Conservation (phyloP, 1,140 invertebrate genomes). For the Zaprionus nigranus region DNA sequence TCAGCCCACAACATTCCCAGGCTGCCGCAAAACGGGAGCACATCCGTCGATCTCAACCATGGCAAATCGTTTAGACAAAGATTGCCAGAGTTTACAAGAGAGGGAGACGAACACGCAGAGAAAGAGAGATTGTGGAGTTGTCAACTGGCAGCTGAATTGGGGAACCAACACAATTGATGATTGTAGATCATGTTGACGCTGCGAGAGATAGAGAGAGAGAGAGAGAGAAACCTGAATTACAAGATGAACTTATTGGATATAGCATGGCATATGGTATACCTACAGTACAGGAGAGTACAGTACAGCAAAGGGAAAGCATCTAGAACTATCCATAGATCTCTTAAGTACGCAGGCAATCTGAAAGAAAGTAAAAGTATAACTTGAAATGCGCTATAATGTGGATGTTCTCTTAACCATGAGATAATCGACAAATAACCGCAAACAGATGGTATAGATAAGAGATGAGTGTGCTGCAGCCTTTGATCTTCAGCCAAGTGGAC, state of each 20-base stretch:
- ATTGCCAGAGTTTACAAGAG: not conserved
- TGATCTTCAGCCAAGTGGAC: not conserved
- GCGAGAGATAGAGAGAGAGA: too few relatives aligned
- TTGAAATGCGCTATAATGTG: not conserved
- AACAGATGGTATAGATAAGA: not conserved
- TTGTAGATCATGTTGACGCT: too few relatives aligned
- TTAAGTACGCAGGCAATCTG: not conserved
- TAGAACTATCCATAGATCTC: too few relatives aligned
- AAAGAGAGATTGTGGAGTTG: not conserved
- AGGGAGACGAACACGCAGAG: too few relatives aligned
- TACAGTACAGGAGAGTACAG: too few relatives aligned
- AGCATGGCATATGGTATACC: too few relatives aligned
- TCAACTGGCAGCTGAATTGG: not conserved
- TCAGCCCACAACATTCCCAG: slow-evolving; percentile 57
- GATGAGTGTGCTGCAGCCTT: not conserved
- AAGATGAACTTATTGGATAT: too few relatives aligned
- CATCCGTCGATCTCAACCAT: slow-evolving; percentile 20
- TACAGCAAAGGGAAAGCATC: too few relatives aligned
- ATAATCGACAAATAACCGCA: slow-evolving; percentile 4
- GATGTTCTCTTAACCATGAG: not conserved
- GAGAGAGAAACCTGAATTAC: too few relatives aligned
- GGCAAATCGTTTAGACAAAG: slow-evolving; percentile 23
- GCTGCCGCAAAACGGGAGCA: slow-evolving; percentile 27
- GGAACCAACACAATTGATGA: not conserved
- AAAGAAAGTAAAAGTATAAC: not conserved